A percentile compares a stretch with the other conserved stretches of the same genome.
Evolutionary conservation across 2,888 invertebrate genomes (phyloP).

Genomic region (Eupithecia subfuscata): DNA sequence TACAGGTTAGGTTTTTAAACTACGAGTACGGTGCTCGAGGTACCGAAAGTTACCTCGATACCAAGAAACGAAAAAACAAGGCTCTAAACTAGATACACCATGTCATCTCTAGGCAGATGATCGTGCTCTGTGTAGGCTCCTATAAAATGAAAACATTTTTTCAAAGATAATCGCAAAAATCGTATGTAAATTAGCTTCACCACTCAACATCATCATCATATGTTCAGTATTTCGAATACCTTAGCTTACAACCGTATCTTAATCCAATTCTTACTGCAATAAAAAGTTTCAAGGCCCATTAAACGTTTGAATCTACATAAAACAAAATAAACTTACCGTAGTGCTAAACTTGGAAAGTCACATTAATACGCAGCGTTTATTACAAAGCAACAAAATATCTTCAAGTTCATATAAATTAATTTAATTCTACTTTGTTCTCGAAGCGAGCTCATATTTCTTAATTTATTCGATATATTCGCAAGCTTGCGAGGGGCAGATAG

Average conservation of each 20-base stretch:
- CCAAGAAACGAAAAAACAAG: too few relatives aligned
- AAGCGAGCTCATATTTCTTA: constrained; percentile 43
- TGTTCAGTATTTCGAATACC: background rate
- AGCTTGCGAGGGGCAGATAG: constrained; percentile 44
- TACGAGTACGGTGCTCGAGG: too few relatives aligned
- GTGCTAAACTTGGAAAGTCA: constrained; percentile 28
- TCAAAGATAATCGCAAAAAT: too few relatives aligned
- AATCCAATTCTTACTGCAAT: background rate
- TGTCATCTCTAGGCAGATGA: too few relatives aligned
- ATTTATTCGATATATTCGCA: constrained; percentile 47
- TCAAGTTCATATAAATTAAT: constrained; percentile 38
- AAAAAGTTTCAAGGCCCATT: background rate
- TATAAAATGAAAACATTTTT: too few relatives aligned
- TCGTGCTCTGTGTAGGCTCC: too few relatives aligned
- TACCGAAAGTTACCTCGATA: too few relatives aligned
- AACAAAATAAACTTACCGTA: constrained; percentile 13
- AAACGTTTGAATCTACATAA: background rate
- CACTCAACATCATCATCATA: too few relatives aligned
- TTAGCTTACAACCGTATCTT: background rate
- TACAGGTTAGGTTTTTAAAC: too few relatives aligned
- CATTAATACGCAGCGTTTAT: constrained; percentile 31
- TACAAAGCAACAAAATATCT: constrained; percentile 32
- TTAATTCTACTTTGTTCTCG: constrained; percentile 35
- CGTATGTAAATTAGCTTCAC: too few relatives aligned
- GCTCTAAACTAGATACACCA: too few relatives aligned